phyloP scores from a whole-genome alignment of 2,797 vertebrate genomes.

The Liparis tanakae region DNA sequence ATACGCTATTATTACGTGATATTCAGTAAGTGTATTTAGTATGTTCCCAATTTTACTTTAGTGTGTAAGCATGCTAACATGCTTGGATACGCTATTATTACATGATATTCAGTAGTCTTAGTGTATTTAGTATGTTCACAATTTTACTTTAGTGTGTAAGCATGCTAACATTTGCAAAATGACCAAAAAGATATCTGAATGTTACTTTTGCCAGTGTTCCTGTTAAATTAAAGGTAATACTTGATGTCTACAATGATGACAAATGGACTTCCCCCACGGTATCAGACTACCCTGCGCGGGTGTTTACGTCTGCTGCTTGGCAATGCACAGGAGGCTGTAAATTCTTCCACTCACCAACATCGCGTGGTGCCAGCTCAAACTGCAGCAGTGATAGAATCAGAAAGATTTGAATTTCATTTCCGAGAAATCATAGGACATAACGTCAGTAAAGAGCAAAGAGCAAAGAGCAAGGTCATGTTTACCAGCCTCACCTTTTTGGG shows the following conservation, averaged over 20 bases:
- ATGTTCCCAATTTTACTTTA: neutral
- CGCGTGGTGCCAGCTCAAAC: conserved; percentile 5
- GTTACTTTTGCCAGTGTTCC: neutral
- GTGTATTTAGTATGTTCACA: neutral
- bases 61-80: neutral
- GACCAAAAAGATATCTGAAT: neutral
- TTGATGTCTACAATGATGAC: neutral
- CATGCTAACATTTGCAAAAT: neutral
- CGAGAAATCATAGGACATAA: conserved; percentile 29
- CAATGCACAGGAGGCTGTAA: conserved; percentile 26
- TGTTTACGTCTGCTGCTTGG: conserved; percentile 10
- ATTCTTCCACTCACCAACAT: conserved; percentile 24
- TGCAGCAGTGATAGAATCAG: conserved; percentile 14
- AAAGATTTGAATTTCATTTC: conserved; percentile 46
- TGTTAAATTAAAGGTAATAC: neutral
- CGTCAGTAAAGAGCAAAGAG: conserved; percentile 27
- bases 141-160: neutral
- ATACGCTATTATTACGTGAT: neutral
- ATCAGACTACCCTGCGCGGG: neutral
- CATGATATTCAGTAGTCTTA: neutral
- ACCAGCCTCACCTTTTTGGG: neutral
- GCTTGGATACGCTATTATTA: neutral
- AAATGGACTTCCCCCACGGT: neutral
- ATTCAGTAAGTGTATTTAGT: neutral
- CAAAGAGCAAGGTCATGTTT: conserved; percentile 28